phyloP scores from a whole-genome alignment of 2,888 invertebrate species.

The Antheraea yamamai region DNA sequence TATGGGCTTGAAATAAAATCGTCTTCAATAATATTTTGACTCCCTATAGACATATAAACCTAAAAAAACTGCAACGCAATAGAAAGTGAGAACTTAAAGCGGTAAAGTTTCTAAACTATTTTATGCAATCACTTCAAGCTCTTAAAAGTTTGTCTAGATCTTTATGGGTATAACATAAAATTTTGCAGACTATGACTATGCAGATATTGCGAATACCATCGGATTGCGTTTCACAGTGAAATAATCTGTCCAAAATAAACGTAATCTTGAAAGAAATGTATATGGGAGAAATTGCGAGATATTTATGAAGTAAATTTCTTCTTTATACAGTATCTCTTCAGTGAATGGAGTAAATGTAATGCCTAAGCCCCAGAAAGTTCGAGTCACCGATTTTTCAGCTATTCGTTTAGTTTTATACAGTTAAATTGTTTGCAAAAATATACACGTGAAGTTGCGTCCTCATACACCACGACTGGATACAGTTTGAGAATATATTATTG shows the following conservation, averaged over 20 bases:
- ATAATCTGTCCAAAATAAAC: no score
- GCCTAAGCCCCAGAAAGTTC: neutral
- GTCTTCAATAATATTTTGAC: no score
- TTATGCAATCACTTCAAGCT: neutral
- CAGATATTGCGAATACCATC: neutral
- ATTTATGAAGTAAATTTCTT: no score
- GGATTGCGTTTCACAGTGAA: neutral
- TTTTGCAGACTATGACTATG: neutral
- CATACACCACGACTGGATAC: neutral
- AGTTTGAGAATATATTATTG: neutral
- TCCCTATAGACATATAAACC: neutral
- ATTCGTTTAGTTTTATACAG: neutral
- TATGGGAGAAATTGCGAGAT: no score
- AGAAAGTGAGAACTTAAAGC: constrained; percentile 1
- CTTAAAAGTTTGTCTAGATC: neutral
- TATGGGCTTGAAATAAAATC: no score
- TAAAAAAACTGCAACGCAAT: neutral
- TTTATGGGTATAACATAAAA: neutral
- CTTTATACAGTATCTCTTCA: neutral
- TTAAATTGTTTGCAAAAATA: neutral
- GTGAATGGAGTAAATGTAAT: neutral
- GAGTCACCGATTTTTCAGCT: neutral
- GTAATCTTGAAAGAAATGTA: no score
- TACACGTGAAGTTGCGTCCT: neutral
- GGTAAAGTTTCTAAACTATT: neutral